phyloP scores from a whole-genome alignment of 2,888 invertebrate genomes.

The Dicyrtomina minuta region DNA sequence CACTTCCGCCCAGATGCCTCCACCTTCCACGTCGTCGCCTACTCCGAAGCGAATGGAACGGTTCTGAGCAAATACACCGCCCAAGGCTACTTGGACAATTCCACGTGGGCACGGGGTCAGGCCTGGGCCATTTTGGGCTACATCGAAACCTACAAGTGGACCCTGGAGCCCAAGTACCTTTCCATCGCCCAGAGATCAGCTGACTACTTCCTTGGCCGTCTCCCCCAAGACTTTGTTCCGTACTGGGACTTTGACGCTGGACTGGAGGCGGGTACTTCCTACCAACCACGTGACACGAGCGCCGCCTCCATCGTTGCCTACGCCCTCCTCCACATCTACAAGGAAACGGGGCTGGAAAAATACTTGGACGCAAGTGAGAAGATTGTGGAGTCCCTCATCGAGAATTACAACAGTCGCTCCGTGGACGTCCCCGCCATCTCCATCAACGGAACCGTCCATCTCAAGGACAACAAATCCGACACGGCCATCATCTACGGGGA shows the following conservation, averaged over 20 bases:
- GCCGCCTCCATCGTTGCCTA: constrained; percentile 46
- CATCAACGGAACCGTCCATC: constrained; percentile 49
- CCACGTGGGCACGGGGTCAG: constrained; percentile 48
- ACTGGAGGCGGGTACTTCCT: constrained; percentile 24
- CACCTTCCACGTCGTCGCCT: constrained; percentile 45
- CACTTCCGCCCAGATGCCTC: constrained; percentile 46
- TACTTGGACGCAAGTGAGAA: constrained; percentile 44
- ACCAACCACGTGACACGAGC: constrained; percentile 49
- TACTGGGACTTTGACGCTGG: constrained; percentile 50
- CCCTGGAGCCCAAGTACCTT: constrained; percentile 30
- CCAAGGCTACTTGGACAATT: constrained; percentile 45
- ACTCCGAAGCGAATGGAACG: constrained; percentile 39
- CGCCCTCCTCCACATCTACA: constrained; percentile 41
- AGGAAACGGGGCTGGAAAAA: constrained; percentile 29
- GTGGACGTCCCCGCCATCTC: constrained; percentile 45
- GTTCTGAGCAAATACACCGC: constrained; percentile 44
- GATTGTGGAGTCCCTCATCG: constrained; percentile 40
- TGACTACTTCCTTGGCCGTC: constrained; percentile 36
- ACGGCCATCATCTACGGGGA: constrained; percentile 50
- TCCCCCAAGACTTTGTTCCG: constrained; percentile 44
- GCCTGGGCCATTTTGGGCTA: constrained; percentile 49
- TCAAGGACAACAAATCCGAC: constrained; percentile 39
- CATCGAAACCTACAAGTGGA: constrained; percentile 38
- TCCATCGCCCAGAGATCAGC: constrained; percentile 41
- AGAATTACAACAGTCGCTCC: constrained; percentile 36